Evolutionary conservation across 2,113 vertebrate genomes (phyloP), one percentile per base, ranked within the genome.

Genomic region (Vulpes vulpes): DNA sequence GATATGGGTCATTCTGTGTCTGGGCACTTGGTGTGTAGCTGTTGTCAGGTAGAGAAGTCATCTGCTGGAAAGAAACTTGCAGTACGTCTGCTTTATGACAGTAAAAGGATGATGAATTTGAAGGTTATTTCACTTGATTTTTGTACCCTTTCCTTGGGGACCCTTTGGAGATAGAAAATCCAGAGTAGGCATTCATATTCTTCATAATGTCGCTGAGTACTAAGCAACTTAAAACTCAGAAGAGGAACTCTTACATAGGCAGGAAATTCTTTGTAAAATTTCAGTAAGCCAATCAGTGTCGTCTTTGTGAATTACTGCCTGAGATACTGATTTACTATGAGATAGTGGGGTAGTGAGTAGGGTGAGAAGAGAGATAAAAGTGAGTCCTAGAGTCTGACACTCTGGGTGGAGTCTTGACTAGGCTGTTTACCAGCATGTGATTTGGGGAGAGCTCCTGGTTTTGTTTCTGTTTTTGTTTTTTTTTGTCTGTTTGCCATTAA

Each of bases 31-130:
- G n/a, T 62, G 17, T 55, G 92, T 35, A 90, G 22, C 55, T 82
- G 51, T 62, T 51, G 6, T 94, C 93, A 82, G 55, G 27, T 14
- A 22, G 62, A 69, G 7, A 73, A 73, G 10, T 73, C 51, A 57
- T 78, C 95, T 73, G n/a, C 80, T 88, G 25, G 73, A 95, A 92
- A 91, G 89, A 91, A 94, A 88, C 8, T 79, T 27, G 57, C 25
- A 17, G 17, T 57, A 6, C 35, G 10, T 12, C 12, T 92, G 16
- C 23, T 89, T 3, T 62, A 30, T 23, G 30, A 17, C 9, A 76
- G 25, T 8, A 16, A 15, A 86, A 64, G 17, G 15, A 10, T 60
- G n/a, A 57, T 96, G 62, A 65, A 64, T 92, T 55, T 76, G 8
- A 49, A 74, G 4, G 3, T 73, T 87, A 60, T 87, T 86, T 10